These are phyloP conservation scores for Plectropomus leopardus DNA, from an alignment of 2,113 vertebrate species.

Conservation along the genomic window DNA sequence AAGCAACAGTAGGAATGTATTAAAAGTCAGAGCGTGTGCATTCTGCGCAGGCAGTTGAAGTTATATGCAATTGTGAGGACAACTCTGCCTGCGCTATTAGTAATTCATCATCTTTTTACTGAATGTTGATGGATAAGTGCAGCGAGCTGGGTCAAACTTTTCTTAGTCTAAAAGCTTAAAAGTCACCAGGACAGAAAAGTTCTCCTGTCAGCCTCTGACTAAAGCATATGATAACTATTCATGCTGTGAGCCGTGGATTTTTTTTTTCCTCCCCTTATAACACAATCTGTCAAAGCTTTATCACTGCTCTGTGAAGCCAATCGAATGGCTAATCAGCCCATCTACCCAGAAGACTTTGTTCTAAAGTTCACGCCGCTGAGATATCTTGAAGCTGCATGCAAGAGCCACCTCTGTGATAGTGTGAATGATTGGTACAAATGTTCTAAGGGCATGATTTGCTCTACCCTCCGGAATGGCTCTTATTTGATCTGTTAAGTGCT, in stretches of 20 bases:
- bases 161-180: slow-evolving; percentile 62
- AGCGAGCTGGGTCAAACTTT: slow-evolving; percentile 47
- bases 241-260: slow-evolving; percentile 54
- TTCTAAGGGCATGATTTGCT: slow-evolving; percentile 62
- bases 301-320: slow-evolving; percentile 57
- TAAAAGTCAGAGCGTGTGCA: slow-evolving; percentile 34
- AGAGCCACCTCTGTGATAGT: slow-evolving; percentile 45
- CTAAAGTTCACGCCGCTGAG: slow-evolving; percentile 55
- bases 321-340: slow-evolving; percentile 67
- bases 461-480: slow-evolving; percentile 41
- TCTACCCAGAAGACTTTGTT: slow-evolving; percentile 64
- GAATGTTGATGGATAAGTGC: slow-evolving; percentile 40
- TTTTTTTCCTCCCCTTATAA: slow-evolving; percentile 6
- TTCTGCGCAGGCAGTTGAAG: slow-evolving; percentile 27
- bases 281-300: slow-evolving; percentile 65
- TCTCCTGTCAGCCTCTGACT: slow-evolving; percentile 53
- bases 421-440: slow-evolving; percentile 66
- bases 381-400: slow-evolving; percentile 34
- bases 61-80: slow-evolving; percentile 28
- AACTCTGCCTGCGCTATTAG: slow-evolving; percentile 37
- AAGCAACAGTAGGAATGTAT: slow-evolving; percentile 8
- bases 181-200: slow-evolving; percentile 52
- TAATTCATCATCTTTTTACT: slow-evolving; percentile 54
- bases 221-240: slow-evolving; percentile 66
- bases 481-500: slow-evolving; percentile 70